These are phyloP conservation scores for Bombyx mandarina DNA, from an alignment of 1,140 invertebrate species.

Conservation along the genomic window DNA sequence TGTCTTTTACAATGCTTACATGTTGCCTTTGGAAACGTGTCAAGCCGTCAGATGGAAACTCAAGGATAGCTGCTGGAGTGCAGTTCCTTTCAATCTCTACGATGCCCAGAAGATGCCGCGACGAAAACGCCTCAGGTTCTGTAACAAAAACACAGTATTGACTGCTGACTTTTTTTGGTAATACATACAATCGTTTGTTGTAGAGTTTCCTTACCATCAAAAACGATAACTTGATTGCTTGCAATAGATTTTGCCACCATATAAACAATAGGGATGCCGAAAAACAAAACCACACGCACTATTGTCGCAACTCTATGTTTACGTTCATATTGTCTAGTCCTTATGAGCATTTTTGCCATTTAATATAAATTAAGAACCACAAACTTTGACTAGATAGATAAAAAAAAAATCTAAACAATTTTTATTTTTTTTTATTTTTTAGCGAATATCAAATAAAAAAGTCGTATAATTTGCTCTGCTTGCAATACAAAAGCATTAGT, in stretches of 20 bases:
- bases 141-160: background rate
- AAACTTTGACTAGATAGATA: background rate
- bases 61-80: conserved; percentile 82
- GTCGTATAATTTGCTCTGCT: conserved; percentile 49
- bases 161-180: conserved; percentile 5
- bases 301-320: conserved; percentile 31
- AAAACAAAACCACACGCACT: conserved; percentile 41
- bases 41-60: conserved; percentile 84
- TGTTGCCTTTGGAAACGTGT: conserved; percentile 75
- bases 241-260: conserved; percentile 13
- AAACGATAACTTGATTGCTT: conserved; percentile 1
- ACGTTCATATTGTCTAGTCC: conserved; percentile 41
- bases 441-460: conserved; percentile 52
- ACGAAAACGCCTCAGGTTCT: conserved; percentile 2
- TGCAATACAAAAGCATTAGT: conserved; percentile 43
- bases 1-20: conserved; percentile 26
- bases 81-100: conserved; percentile 71
- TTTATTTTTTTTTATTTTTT: background rate
- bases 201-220: background rate
- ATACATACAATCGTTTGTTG: background rate
- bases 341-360: conserved; percentile 59
- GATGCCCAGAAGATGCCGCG: conserved; percentile 30
- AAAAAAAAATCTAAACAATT: conserved; percentile 5
- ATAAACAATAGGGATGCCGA: conserved; percentile 36
- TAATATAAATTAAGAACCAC: conserved; percentile 10